Evolutionary conservation across 2,113 vertebrate species (phyloP).

Genomic region (Ploceus nigricollis): DNA sequence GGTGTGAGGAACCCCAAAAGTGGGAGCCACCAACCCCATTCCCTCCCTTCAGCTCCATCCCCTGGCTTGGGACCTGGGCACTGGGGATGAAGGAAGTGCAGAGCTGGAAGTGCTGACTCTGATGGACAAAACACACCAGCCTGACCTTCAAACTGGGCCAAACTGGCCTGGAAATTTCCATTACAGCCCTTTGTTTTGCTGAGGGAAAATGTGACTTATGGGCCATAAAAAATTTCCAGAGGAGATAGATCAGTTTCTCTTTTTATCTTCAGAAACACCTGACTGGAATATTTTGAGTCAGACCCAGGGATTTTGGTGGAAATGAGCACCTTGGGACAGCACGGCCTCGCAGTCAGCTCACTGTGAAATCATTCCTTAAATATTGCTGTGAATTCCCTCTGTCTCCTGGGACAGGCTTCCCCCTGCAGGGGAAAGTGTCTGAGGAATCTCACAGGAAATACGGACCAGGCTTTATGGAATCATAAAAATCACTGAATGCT

Average conservation of each 20-base stretch:
- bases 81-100: background rate
- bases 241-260: conserved; percentile 15
- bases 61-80: background rate
- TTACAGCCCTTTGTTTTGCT: conserved; percentile 37
- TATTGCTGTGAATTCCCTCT: background rate
- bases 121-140: conserved; percentile 29
- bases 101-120: background rate
- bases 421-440: background rate
- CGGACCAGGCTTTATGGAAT: rapidly evolving
- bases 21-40: background rate
- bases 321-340: background rate
- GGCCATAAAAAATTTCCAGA: background rate
- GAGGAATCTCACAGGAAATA: background rate
- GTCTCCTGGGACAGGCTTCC: background rate
- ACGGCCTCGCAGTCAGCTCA: background rate
- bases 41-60: background rate
- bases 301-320: background rate
- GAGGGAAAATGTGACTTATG: conserved; percentile 23
- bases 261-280: conserved; percentile 43
- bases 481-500: rapidly evolving
- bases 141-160: conserved; percentile 26
- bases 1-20: background rate
- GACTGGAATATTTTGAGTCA: conserved; percentile 25
- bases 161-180: conserved; percentile 44
- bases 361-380: background rate